Evolutionary conservation across 2,888 invertebrate genomes (phyloP).

Genomic region (Habroteleia sp.): DNA sequence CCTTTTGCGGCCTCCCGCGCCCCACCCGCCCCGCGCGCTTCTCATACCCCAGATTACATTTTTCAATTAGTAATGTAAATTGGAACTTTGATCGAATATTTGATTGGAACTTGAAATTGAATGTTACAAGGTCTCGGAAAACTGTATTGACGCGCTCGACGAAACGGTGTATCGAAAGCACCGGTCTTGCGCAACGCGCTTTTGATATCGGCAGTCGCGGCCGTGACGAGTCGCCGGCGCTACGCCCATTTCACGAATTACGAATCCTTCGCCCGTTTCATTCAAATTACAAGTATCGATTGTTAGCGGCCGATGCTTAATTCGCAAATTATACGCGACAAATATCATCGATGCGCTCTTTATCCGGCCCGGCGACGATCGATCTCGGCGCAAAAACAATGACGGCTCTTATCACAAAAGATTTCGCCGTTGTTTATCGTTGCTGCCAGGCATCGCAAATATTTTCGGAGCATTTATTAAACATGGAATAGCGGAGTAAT

Average conservation of each 20-base stretch:
- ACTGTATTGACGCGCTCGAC: constrained; percentile 56
- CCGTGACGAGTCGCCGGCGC: constrained; percentile 35
- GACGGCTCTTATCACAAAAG: constrained; percentile 21
- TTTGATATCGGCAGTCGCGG: constrained; percentile 21
- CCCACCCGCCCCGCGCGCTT: not conserved
- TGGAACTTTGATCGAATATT: constrained; percentile 58
- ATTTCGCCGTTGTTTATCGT: constrained; percentile 25
- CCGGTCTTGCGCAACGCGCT: constrained; percentile 46
- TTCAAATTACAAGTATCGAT: constrained; percentile 56
- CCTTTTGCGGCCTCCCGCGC: too few relatives aligned
- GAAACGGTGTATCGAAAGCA: constrained; percentile 51
- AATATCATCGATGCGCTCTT: constrained; percentile 41
- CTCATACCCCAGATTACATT: constrained; percentile 53
- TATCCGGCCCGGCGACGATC: constrained; percentile 26
- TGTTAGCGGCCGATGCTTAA: constrained; percentile 31
- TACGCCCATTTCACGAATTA: constrained; percentile 43
- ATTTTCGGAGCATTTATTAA: too few relatives aligned
- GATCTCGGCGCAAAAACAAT: constrained; percentile 20
- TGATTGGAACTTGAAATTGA: constrained; percentile 62
- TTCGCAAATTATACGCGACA: constrained; percentile 54
- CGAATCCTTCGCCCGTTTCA: constrained; percentile 43
- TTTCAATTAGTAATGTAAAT: constrained; percentile 62
- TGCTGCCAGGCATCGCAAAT: not conserved
- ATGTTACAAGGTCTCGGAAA: constrained; percentile 60
- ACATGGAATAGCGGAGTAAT: too few relatives aligned